phyloP scores from a whole-genome alignment of 2,888 invertebrate genomes.

The Shargacucullia verbasci region DNA sequence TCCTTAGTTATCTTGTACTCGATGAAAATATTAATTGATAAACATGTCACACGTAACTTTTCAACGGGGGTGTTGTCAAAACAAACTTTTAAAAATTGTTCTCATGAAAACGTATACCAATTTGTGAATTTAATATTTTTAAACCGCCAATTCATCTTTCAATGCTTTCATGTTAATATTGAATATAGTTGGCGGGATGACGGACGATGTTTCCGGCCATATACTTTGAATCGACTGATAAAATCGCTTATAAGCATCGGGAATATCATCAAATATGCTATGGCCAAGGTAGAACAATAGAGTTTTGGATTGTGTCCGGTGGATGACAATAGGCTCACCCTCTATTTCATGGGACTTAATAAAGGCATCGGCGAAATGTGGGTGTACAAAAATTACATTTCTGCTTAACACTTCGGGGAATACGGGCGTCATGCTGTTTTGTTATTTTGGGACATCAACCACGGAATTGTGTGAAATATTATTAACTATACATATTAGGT shows the following conservation, averaged over 20 bases:
- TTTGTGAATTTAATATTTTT: slow-evolving; percentile 46
- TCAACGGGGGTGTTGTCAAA: slow-evolving; percentile 10
- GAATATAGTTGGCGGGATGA: slow-evolving; percentile 17
- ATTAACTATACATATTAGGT: too few relatives aligned
- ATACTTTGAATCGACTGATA: slow-evolving; percentile 15
- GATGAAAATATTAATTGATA: slow-evolving; percentile 29
- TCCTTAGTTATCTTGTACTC: not conserved
- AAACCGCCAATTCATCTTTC: slow-evolving; percentile 40
- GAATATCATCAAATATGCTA: not conserved
- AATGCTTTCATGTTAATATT: slow-evolving; percentile 41
- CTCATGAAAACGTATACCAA: slow-evolving; percentile 38
- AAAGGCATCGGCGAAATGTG: too few relatives aligned
- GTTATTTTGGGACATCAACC: too few relatives aligned
- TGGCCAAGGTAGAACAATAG: too few relatives aligned
- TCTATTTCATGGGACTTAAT: too few relatives aligned
- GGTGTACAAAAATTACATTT: too few relatives aligned
- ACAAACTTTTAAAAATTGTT: slow-evolving; percentile 22
- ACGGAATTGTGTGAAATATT: too few relatives aligned
- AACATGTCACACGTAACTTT: slow-evolving; percentile 35
- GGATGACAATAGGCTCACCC: too few relatives aligned
- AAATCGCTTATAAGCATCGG: slow-evolving; percentile 4
- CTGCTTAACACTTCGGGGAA: too few relatives aligned
- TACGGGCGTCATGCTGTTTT: too few relatives aligned
- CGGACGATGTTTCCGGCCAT: slow-evolving; percentile 18
- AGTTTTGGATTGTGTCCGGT: too few relatives aligned